Base-by-base conservation (phyloP, 2,888 invertebrate genomes). In the Scelioninae gen. 2 region DNA sequence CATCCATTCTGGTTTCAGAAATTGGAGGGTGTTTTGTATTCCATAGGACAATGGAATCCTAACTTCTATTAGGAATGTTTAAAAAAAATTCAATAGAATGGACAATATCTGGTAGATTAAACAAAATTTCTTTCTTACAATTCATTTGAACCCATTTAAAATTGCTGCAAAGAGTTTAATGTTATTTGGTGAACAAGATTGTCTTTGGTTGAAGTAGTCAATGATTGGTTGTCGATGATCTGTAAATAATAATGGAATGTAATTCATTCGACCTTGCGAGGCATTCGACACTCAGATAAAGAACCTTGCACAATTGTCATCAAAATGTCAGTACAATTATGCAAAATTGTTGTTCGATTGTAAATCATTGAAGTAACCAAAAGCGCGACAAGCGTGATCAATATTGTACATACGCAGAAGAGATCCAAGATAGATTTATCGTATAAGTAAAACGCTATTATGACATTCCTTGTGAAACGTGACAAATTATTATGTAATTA, bases 351-450 rank as follows among this genome's bases (percentile, higher is more conserved):
- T 60, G 39, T 55, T 58, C 33, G 25, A 50, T 60, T 60, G 45
- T 61, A 67, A 72, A 67, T 61, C 67, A 45, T 45, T 33, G 15
- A 57, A 60, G 31, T 52, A 61, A 67, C 61, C 55, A 73, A 73
- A 61, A 61, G 60, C 37, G 41, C 39, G 50, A 46, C 58, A 33
- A 15, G 53, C 55, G 65, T 60, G 65, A 60, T 65, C 65, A 13
- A 45, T 61, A 31, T 65, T 72, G 73, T 73, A 73, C 15, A 73
- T 73, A 73, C 5, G 57, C 57, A 63, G 13, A 61, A 33, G 61
- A 73, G 50, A 73, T 57, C 65, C 65, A 65, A 72, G 45, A 55
- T 73, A 73, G 61, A 55, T 18, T 63, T 61, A 69, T 69, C 48
- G 31, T 41, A 28, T 61, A 55, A 58, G 28, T 41, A 48, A 69